Conservation (phyloP, 1,140 invertebrate species). For the Dinoponera quadriceps region DNA sequence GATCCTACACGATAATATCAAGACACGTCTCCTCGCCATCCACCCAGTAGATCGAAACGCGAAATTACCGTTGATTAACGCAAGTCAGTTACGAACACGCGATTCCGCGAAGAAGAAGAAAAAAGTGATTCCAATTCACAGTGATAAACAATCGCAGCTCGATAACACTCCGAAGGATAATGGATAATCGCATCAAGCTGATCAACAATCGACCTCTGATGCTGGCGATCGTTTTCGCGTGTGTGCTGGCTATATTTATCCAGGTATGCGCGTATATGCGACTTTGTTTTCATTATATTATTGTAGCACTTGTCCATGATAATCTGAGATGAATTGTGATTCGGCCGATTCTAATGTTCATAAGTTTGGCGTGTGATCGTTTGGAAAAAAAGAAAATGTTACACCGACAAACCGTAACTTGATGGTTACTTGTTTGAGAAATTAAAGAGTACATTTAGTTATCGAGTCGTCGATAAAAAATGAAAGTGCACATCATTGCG, state of each 20-base stretch:
- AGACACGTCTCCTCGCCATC: not conserved
- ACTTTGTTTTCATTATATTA: not conserved
- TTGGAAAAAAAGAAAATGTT: too few species aligned
- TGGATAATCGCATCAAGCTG: conserved; percentile 44
- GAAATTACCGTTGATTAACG: not conserved
- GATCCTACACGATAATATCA: not conserved
- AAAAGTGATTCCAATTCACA: conserved; percentile 30
- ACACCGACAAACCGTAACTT: not conserved
- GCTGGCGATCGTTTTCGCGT: conserved; percentile 30
- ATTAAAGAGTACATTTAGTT: not conserved
- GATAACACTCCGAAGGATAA: conserved; percentile 12
- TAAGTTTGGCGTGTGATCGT: too few species aligned
- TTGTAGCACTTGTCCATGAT: not conserved
- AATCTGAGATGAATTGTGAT: too few species aligned
- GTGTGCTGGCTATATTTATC: conserved; percentile 37
- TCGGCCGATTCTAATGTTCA: too few species aligned
- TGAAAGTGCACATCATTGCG: not conserved
- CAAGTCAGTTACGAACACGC: conserved; percentile 11
- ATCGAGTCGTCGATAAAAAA: not conserved
- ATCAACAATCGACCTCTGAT: conserved; percentile 21
- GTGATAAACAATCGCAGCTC: conserved; percentile 1
- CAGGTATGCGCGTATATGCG: conserved; percentile 43
- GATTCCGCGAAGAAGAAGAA: conserved; percentile 1
- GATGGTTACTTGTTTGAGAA: not conserved
- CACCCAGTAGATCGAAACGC: not conserved